A percentile compares a stretch with the other conserved stretches of the same genome.
Conservation (phyloP, 2,113 vertebrate species). For the Pionites leucogaster region DNA sequence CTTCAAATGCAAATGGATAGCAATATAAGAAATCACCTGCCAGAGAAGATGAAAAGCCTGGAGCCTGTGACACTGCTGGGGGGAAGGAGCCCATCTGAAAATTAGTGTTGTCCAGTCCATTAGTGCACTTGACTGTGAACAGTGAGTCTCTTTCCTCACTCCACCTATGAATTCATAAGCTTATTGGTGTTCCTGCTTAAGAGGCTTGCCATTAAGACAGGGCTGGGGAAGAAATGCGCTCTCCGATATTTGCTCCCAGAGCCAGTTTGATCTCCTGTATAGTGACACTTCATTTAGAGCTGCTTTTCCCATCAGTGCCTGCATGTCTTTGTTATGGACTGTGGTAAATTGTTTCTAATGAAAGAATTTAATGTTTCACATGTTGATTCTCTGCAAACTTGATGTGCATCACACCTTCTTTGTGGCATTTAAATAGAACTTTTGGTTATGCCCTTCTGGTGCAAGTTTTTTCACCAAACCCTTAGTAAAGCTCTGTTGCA, state of each 20-base stretch:
- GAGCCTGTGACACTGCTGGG: not conserved
- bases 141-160: not conserved
- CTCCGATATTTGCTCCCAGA: not conserved
- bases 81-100: not conserved
- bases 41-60: not conserved
- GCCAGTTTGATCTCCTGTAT: not conserved
- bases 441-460: not conserved
- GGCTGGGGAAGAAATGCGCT: not conserved
- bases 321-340: not conserved
- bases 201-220: not conserved
- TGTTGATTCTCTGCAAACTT: not conserved
- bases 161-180: not conserved
- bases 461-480: not conserved
- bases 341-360: not conserved
- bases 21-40: not conserved
- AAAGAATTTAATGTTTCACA: not conserved
- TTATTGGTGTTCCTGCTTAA: not conserved
- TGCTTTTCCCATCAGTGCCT: not conserved
- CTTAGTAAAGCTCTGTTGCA: not conserved
- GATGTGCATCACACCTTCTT: fast-evolving
- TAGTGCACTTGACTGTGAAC: not conserved
- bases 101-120: not conserved
- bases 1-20: not conserved
- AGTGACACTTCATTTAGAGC: not conserved
- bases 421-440: not conserved